These are phyloP conservation scores for Chiloscyllium plagiosum DNA, from an alignment of 2,113 vertebrate species.

Conservation along the genomic window DNA sequence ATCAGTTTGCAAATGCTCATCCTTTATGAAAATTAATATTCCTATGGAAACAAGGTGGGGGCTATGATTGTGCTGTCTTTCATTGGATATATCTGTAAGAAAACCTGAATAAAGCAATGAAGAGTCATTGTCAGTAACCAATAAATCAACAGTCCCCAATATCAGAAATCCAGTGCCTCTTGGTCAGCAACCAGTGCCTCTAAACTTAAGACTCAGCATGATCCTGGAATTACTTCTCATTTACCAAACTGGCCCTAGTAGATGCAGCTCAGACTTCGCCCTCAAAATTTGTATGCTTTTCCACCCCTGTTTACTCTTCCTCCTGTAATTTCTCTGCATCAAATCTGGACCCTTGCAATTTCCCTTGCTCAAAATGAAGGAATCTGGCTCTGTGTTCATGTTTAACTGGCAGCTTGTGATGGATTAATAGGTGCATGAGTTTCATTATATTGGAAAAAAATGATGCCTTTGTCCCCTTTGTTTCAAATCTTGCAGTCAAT, in stretches of 20 bases:
- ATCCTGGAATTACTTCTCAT: not conserved
- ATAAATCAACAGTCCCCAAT: not conserved
- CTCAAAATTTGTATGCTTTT: not conserved
- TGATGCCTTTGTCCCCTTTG: too few species aligned
- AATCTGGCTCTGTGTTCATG: not conserved
- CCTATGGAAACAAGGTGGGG: not conserved
- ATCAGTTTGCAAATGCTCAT: not conserved
- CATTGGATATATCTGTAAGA: not conserved
- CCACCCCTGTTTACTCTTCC: not conserved
- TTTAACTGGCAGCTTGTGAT: not conserved
- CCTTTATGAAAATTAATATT: not conserved
- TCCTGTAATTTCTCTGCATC: not conserved
- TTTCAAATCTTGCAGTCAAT: not conserved
- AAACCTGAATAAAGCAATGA: not conserved
- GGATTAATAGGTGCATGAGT: not conserved
- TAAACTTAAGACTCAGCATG: not conserved
- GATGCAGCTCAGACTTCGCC: not conserved
- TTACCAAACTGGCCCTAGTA: not conserved
- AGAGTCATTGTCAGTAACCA: not conserved
- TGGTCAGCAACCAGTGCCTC: not conserved
- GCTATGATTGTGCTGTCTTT: not conserved
- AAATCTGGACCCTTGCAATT: not conserved
- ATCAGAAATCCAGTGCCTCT: not conserved
- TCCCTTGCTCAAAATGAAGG: not conserved
- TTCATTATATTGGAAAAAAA: not conserved